phyloP scores from a whole-genome alignment of 2,888 invertebrate genomes.

The Eremobia ochroleuca region DNA sequence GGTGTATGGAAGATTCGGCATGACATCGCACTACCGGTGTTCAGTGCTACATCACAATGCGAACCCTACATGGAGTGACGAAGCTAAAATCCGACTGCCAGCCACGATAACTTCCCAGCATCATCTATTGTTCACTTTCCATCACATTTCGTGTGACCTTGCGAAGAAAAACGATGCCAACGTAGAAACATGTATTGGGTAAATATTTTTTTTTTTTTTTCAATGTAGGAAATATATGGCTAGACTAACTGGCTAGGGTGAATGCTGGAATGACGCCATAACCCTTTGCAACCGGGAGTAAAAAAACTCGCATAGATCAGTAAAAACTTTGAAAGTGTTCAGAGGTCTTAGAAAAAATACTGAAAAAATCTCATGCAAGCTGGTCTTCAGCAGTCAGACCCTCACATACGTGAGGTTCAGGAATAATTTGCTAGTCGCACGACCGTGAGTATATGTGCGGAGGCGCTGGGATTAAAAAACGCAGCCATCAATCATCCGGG shows the following conservation, averaged over 20 bases:
- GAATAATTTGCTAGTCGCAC: no score
- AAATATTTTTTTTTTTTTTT: conserved; percentile 57
- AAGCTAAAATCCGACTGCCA: conserved; percentile 97
- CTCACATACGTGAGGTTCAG: no score
- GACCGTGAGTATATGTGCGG: no score
- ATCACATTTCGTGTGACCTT: conserved; percentile 98
- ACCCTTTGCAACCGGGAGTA: no score
- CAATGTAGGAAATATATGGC: neutral
- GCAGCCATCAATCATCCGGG: no score
- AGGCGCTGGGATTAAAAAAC: no score
- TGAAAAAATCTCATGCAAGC: no score
- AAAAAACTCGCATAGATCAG: no score
- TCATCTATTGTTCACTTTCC: conserved; percentile 98
- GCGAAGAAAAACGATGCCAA: conserved; percentile 94
- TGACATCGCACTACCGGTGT: conserved; percentile 93
- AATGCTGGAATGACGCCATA: neutral
- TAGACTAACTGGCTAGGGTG: neutral
- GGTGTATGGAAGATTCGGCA: conserved; percentile 87
- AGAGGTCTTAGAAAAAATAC: no score
- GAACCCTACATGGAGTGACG: conserved; percentile 97
- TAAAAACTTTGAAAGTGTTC: no score
- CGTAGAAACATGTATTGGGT: conserved; percentile 96
- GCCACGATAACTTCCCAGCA: conserved; percentile 96
- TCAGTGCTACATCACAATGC: conserved; percentile 97
- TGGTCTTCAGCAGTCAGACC: no score